A percentile compares a stretch with the other conserved stretches of the same genome.
These are phyloP conservation scores for Opisthograptis luteolata DNA, from an alignment of 2,888 invertebrate species.

Conservation along the genomic window DNA sequence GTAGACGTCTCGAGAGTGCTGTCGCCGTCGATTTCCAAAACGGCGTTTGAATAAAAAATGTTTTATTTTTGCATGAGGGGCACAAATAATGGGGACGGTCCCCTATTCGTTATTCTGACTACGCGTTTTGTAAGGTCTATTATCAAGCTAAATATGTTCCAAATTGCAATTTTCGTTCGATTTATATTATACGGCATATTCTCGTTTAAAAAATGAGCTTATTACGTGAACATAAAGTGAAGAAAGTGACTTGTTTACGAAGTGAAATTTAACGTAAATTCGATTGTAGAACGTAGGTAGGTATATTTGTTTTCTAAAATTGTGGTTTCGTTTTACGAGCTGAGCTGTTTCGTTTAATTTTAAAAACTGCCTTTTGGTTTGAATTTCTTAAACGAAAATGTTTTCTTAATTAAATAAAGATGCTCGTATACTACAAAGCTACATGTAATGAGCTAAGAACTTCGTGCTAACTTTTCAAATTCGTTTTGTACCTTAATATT, in stretches of 20 bases:
- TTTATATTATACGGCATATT: constrained; percentile 36
- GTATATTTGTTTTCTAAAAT: constrained; percentile 23
- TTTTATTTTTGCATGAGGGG: constrained; percentile 66
- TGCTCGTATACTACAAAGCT: not conserved
- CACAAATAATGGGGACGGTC: constrained; percentile 48
- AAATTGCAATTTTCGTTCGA: constrained; percentile 68
- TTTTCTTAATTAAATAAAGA: constrained; percentile 6
- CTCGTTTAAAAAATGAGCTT: constrained; percentile 39
- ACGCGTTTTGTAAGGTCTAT: constrained; percentile 62
- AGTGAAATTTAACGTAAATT: constrained; percentile 32
- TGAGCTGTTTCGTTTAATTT: constrained; percentile 17
- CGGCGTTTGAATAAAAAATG: constrained; percentile 66
- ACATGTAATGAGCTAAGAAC: not conserved
- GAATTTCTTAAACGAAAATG: constrained; percentile 1
- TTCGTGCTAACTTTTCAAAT: too few species aligned
- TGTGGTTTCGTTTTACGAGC: constrained; percentile 15
- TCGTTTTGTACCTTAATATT: too few species aligned
- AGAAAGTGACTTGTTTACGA: constrained; percentile 32
- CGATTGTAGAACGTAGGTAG: constrained; percentile 22
- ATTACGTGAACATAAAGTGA: constrained; percentile 38
- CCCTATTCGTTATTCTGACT: constrained; percentile 69
- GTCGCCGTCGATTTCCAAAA: constrained; percentile 57
- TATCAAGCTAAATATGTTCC: constrained; percentile 66
- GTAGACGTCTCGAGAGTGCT: constrained; percentile 27
- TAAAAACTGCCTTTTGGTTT: constrained; percentile 5